A percentile compares a stretch with the other conserved stretches of the same genome.
These are phyloP conservation scores for Meloidogyne floridensis DNA, from an alignment of 1,140 invertebrate genomes.

Conservation along the genomic window DNA sequence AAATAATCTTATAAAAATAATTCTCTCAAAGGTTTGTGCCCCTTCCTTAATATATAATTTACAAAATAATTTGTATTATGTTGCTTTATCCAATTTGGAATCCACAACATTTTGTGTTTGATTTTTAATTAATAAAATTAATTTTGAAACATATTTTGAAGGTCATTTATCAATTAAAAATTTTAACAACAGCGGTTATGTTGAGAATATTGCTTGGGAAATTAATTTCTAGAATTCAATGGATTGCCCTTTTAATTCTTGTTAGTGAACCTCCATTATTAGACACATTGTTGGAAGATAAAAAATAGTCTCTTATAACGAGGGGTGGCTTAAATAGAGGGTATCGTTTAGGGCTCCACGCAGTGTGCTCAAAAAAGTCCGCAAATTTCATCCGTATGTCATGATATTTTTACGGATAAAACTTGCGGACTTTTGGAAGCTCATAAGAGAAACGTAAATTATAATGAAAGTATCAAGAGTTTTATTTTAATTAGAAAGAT, in stretches of 20 bases:
- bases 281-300: no score
- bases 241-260: constrained; percentile 18
- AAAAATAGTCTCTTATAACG: no score
- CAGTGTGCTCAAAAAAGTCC: no score
- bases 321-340: no score
- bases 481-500: no score
- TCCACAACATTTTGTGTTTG: constrained; percentile 53
- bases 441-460: no score
- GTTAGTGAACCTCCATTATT: not conserved
- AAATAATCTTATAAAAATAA: not conserved
- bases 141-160: constrained; percentile 39
- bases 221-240: constrained; percentile 32
- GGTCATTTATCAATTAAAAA: constrained; percentile 64
- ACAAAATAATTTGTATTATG: constrained; percentile 53
- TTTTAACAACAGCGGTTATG: constrained; percentile 62
- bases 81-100: constrained; percentile 54
- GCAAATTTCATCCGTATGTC: no score
- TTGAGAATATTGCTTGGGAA: constrained; percentile 52
- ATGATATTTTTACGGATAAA: no score
- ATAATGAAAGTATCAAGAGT: no score
- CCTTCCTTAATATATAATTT: constrained; percentile 50
- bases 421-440: no score
- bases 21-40: constrained; percentile 28
- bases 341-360: no score
- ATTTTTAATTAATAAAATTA: constrained; percentile 26